phyloP scores from a whole-genome alignment of 2,797 vertebrate species.

The Cottoperca gobio region DNA sequence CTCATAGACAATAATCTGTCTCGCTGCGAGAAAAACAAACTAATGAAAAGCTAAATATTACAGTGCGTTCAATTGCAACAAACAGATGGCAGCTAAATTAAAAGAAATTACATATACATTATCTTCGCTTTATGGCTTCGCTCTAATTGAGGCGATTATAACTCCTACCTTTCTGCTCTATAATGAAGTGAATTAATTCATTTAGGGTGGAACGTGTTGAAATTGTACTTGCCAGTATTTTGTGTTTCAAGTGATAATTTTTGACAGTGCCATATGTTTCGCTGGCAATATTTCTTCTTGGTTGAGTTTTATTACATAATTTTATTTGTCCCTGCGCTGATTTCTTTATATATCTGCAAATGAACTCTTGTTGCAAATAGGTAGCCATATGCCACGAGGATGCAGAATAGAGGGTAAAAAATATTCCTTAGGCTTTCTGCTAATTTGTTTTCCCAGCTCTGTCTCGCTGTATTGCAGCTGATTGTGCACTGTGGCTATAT shows the following conservation, averaged over 20 bases:
- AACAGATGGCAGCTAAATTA: constrained; percentile 89
- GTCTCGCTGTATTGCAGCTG: constrained; percentile 73
- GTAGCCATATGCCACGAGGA: constrained; percentile 84
- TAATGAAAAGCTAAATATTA: constrained; percentile 88
- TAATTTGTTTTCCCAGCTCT: constrained; percentile 77
- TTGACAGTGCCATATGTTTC: constrained; percentile 86
- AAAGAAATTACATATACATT: constrained; percentile 90
- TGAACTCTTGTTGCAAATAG: constrained; percentile 84
- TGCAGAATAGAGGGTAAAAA: constrained; percentile 73
- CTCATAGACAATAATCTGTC: constrained; percentile 70
- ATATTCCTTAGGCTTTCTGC: constrained; percentile 80
- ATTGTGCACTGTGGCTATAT: constrained; percentile 81
- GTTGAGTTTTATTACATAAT: constrained; percentile 87
- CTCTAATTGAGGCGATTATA: constrained; percentile 88
- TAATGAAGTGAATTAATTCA: constrained; percentile 87
- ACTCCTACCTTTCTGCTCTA: constrained; percentile 86
- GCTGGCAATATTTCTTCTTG: constrained; percentile 84
- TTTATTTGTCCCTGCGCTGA: constrained; percentile 82
- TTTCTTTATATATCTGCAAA: constrained; percentile 84
- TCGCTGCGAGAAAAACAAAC: constrained; percentile 82
- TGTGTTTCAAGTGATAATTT: constrained; percentile 85
- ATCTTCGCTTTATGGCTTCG: constrained; percentile 85
- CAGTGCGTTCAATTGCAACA: constrained; percentile 85
- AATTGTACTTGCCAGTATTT: constrained; percentile 82
- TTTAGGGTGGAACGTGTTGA: constrained; percentile 83